Base-by-base conservation (phyloP, 2,113 vertebrate species). In the Vidua chalybeata region DNA sequence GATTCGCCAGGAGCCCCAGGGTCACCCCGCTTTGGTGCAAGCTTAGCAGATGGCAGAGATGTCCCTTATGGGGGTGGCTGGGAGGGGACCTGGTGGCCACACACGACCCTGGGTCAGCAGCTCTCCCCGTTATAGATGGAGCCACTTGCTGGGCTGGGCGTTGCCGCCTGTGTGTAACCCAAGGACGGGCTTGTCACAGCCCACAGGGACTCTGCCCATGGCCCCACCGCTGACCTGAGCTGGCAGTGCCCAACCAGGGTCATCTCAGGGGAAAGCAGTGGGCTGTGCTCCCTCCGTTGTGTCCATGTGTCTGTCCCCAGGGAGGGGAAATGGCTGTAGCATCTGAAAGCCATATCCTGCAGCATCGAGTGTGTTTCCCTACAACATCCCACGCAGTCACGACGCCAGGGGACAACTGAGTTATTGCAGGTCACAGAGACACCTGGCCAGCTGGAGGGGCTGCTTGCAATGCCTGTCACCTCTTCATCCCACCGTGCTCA, bases 401-500 rank as follows among this genome's bases (percentile, higher is more conserved):
- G 0, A 5, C 4, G 48, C 78, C 79, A 16, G n/a, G 35, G 79
- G 37, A 71, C 43, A 27, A 4, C 9, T 27, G 66, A 55, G 35
- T 51, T 49, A 23, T 4, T 41, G 22, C 63, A 74, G 81, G 52
- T 63, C 71, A 78, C 76, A 83, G 19, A 55, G 68, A 68, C 28
- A n/a, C 37, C 63, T 73, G 67, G 67, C 46, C 67, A 69, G 62
- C 82, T 88, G 54, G 17, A 71, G 82, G 45, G n/a, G 51, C 78
- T 76, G 74, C 49, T 94, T 45, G 61, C 74, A 52, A 56, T n/a
- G 84, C 85, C 62, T 2, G 1, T 43, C 90, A 43, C 72, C 15
- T 43, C 55, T 48, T 59, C 64, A 35, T 79, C 51, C 55, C 6
- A 1, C 51, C 0, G 0, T 10, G 11, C 69, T 27, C 2, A 1